Conservation (phyloP, 2,888 invertebrate species). For the Mesorhabditis spiculigera region DNA sequence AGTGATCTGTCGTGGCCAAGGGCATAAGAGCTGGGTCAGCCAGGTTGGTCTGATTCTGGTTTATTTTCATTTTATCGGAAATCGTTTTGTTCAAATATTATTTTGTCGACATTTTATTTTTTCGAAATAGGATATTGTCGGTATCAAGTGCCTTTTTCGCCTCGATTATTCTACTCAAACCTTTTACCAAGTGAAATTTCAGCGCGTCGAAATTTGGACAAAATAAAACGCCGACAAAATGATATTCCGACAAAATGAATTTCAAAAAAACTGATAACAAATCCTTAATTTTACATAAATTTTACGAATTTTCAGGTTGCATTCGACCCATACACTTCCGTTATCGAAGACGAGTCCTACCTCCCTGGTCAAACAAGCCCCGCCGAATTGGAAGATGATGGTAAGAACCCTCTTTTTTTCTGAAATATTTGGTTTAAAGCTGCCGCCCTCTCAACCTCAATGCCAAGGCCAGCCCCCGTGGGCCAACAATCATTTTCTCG, state of each 20-base stretch:
- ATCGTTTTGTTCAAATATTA: not conserved
- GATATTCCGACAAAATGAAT: too few relatives aligned
- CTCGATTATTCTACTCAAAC: too few relatives aligned
- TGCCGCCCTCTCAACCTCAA: too few relatives aligned
- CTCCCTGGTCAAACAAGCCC: slow-evolving; percentile 11
- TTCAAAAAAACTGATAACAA: too few relatives aligned
- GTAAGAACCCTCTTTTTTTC: slow-evolving; percentile 1
- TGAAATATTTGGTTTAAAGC: too few relatives aligned
- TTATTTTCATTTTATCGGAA: not conserved
- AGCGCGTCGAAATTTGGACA: too few relatives aligned
- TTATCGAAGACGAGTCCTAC: slow-evolving; percentile 64
- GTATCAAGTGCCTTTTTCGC: not conserved
- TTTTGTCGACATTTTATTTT: not conserved
- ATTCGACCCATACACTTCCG: slow-evolving; percentile 69
- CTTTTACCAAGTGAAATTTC: too few relatives aligned
- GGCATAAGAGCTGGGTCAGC: slow-evolving; percentile 95
- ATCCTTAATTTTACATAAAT: too few relatives aligned
- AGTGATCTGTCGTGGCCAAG: slow-evolving; percentile 87
- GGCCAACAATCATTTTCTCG: slow-evolving; percentile 17
- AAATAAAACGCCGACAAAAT: too few relatives aligned
- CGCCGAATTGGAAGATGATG: not conserved
- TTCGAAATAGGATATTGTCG: not conserved
- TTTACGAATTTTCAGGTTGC: slow-evolving; percentile 33
- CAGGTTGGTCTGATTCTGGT: slow-evolving; percentile 73
- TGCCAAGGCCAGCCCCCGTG: slow-evolving; percentile 10